A percentile compares a stretch with the other conserved stretches of the same genome.
Evolutionary conservation across 2,113 vertebrate genomes (phyloP).

Genomic region (Oplegnathus fasciatus): DNA sequence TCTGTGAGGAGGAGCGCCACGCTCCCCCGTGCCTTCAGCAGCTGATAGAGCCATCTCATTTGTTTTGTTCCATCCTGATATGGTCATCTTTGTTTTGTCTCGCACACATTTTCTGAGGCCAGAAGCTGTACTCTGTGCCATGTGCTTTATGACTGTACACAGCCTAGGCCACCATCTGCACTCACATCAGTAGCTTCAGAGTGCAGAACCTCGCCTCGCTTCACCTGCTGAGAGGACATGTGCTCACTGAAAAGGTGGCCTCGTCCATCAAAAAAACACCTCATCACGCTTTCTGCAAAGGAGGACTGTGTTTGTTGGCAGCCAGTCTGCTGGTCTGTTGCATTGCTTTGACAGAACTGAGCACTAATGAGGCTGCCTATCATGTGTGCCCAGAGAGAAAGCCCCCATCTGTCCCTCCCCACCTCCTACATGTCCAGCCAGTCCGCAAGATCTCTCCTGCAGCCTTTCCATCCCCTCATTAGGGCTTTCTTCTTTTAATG

Average conservation of each 20-base stretch:
- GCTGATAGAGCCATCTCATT: slow-evolving; percentile 62
- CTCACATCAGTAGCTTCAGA: slow-evolving; percentile 57
- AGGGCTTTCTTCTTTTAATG: slow-evolving; percentile 53
- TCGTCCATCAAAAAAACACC: slow-evolving; percentile 49
- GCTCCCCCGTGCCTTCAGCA: slow-evolving; percentile 40
- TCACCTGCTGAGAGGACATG: slow-evolving; percentile 73
- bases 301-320: slow-evolving; percentile 61
- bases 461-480: slow-evolving; percentile 68
- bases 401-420: slow-evolving; percentile 15
- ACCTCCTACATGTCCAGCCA: slow-evolving; percentile 58
- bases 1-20: slow-evolving; percentile 29
- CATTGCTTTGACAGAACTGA: slow-evolving; percentile 67
- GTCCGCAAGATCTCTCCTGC: slow-evolving; percentile 58
- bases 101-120: slow-evolving; percentile 33
- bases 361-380: slow-evolving; percentile 80
- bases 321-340: slow-evolving; percentile 53
- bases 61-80: slow-evolving; percentile 56
- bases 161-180: slow-evolving; percentile 72
- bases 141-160: slow-evolving; percentile 44
- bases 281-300: slow-evolving; percentile 43
- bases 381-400: slow-evolving; percentile 65
- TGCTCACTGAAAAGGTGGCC: slow-evolving; percentile 65
- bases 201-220: slow-evolving; percentile 39
- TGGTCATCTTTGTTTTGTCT: slow-evolving; percentile 58
- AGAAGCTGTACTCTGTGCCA: slow-evolving; percentile 39